A percentile compares a stretch with the other conserved stretches of the same genome.
Conservation (phyloP, 2,888 invertebrate species). For the Diaprepes abbreviatus region DNA sequence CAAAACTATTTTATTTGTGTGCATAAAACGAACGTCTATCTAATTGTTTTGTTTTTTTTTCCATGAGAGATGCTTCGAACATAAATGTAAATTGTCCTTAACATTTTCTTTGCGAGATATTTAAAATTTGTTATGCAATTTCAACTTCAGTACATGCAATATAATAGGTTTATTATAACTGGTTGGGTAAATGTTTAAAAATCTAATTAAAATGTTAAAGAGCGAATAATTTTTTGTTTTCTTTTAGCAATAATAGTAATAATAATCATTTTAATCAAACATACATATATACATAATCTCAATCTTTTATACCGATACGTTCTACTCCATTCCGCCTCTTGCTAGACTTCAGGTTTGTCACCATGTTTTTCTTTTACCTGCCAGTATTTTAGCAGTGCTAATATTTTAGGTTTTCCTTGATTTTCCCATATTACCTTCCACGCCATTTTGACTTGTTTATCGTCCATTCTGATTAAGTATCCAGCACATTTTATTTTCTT, state of each 20-base stretch:
- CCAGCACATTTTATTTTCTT: too few relatives aligned
- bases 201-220: conserved; percentile 18
- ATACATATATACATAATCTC: too few relatives aligned
- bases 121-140: conserved; percentile 31
- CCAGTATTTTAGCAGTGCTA: too few relatives aligned
- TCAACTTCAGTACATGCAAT: conserved; percentile 27
- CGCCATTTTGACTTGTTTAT: too few relatives aligned
- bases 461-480: too few relatives aligned
- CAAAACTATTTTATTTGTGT: conserved; percentile 4
- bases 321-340: too few relatives aligned
- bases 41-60: conserved; percentile 33
- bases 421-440: too few relatives aligned
- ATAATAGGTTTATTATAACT: conserved; percentile 22
- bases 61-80: conserved; percentile 32
- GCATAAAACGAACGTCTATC: conserved; percentile 2
- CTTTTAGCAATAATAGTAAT: not conserved
- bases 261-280: too few relatives aligned
- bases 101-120: conserved; percentile 40
- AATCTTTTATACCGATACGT: too few relatives aligned
- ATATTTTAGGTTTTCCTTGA: too few relatives aligned
- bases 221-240: not conserved
- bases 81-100: conserved; percentile 43
- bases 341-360: too few relatives aligned
- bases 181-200: conserved; percentile 32
- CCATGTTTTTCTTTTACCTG: too few relatives aligned